These are phyloP conservation scores for Epinephelus lanceolatus DNA, from an alignment of 2,113 vertebrate species.

Conservation along the genomic window DNA sequence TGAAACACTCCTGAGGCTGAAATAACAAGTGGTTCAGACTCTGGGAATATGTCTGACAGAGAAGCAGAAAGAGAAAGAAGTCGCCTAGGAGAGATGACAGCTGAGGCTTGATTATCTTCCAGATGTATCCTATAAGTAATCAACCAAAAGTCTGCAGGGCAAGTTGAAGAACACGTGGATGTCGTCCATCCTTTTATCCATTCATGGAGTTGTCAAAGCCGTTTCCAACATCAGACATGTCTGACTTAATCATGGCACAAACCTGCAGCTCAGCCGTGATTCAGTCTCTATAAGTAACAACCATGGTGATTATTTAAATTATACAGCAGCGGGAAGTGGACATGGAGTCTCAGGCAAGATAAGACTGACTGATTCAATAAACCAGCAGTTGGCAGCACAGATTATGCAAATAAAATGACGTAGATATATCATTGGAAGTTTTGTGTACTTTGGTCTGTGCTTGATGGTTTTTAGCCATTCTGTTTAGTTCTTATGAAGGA, in stretches of 20 bases:
- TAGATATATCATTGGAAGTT: neutral
- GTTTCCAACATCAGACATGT: neutral
- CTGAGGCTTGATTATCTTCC: neutral
- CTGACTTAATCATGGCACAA: neutral
- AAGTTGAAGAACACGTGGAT: neutral
- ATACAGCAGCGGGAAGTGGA: neutral
- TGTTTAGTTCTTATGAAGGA: no score
- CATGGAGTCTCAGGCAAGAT: neutral
- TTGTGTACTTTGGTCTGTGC: no score
- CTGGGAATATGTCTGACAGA: neutral
- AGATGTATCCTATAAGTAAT: neutral
- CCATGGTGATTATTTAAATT: neutral
- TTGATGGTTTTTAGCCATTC: neutral
- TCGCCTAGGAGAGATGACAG: fast-evolving
- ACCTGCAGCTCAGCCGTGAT: neutral
- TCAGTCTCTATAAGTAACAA: neutral
- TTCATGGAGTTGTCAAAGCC: neutral
- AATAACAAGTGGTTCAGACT: neutral
- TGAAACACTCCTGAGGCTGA: slow-evolving; percentile 3
- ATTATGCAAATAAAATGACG: neutral
- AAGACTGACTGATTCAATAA: neutral
- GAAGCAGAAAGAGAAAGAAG: neutral
- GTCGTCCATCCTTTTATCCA: neutral
- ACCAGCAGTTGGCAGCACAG: neutral
- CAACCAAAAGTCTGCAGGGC: neutral